Percentiles rank a stretch among this genome's conserved stretches.
Evolutionary conservation across 2,113 vertebrate genomes (phyloP).

Genomic region (Centropristis striata): DNA sequence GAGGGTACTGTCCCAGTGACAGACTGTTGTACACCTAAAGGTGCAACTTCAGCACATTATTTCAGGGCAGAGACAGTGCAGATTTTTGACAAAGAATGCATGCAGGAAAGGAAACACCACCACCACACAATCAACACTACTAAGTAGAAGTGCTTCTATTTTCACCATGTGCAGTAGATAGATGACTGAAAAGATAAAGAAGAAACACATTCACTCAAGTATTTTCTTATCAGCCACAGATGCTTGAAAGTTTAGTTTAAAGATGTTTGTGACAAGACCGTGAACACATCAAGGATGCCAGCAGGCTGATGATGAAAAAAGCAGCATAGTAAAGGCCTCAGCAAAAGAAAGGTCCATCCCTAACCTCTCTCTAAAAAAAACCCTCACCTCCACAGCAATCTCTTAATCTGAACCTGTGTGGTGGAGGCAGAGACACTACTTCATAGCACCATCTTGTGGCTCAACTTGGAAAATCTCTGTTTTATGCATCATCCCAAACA

Average conservation of each 20-base stretch:
- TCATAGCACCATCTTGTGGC: constrained; percentile 78
- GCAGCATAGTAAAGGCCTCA: constrained; percentile 22
- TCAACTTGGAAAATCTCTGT: constrained; percentile 7
- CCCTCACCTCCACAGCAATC: constrained; percentile 9
- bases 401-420: constrained; percentile 27
- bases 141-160: neutral
- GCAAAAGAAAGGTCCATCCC: neutral
- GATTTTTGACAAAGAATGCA: neutral
- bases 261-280: constrained; percentile 6
- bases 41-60: too few relatives aligned
- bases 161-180: neutral
- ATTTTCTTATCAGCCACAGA: constrained; percentile 2
- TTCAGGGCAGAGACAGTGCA: too few relatives aligned
- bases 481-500: constrained; percentile 41
- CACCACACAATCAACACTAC: neutral
- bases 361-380: neutral
- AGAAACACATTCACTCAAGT: neutral
- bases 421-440: constrained; percentile 36
- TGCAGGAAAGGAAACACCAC: constrained; percentile 21
- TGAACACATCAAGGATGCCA: constrained; percentile 9
- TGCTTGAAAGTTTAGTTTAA: constrained; percentile 1
- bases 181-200: neutral
- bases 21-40: too few relatives aligned
- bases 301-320: neutral
- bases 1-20: too few relatives aligned